Conservation (phyloP, 2,797 vertebrate species). For the Leptoclinus maculatus region DNA sequence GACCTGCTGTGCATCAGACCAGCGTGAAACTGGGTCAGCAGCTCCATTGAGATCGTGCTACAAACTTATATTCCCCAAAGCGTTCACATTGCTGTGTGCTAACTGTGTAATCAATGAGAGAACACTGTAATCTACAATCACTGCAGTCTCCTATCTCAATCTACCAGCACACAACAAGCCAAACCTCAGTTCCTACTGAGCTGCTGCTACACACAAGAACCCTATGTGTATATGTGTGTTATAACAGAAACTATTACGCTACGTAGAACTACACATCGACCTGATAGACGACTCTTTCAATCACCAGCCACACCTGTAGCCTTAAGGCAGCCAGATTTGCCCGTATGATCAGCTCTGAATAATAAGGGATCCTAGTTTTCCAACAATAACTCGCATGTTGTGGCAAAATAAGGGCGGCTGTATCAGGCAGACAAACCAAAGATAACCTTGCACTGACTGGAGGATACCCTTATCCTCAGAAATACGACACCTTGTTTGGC, state of each 20-base stretch:
- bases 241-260: constrained; percentile 3
- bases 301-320: constrained; percentile 4
- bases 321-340: constrained; percentile 59
- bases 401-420: constrained; percentile 71
- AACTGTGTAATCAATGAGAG: constrained; percentile 10
- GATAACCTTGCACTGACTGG: constrained; percentile 42
- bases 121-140: constrained; percentile 6
- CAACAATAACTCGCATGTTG: constrained; percentile 50
- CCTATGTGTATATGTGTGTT: background rate
- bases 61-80: constrained; percentile 8
- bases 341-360: constrained; percentile 63
- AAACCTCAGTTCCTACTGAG: background rate
- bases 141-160: background rate
- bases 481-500: constrained; percentile 46
- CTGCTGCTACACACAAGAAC: background rate
- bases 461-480: constrained; percentile 37
- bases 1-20: constrained; percentile 19
- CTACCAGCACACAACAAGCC: background rate
- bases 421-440: constrained; percentile 43
- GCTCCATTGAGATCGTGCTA: constrained; percentile 22
- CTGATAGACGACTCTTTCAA: constrained; percentile 11
- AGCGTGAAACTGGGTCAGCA: constrained; percentile 39
- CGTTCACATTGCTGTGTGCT: background rate
- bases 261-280: background rate
- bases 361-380: constrained; percentile 50